Evolutionary conservation across 2,113 vertebrate species (phyloP).

Genomic region (Phalacrocorax brasilianus): DNA sequence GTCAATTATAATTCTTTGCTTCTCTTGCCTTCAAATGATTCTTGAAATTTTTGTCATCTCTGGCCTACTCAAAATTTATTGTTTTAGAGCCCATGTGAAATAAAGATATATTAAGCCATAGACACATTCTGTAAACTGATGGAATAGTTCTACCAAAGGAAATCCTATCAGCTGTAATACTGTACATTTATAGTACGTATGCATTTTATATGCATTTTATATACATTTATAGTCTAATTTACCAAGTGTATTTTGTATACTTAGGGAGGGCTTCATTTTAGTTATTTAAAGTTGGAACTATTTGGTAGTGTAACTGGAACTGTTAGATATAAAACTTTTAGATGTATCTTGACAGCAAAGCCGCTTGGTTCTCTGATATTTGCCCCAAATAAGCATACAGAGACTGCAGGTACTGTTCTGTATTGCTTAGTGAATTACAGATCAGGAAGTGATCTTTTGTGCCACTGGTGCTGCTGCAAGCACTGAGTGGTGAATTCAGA

Average conservation of each 20-base stretch:
- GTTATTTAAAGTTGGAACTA: not conserved
- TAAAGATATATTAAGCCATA: not conserved
- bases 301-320: not conserved
- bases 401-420: slow-evolving; percentile 9
- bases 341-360: not conserved
- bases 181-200: not conserved
- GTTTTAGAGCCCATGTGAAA: not conserved
- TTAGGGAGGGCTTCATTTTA: not conserved
- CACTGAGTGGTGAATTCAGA: not conserved
- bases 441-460: slow-evolving; percentile 44
- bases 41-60: not conserved
- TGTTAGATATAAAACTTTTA: not conserved
- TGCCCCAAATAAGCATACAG: slow-evolving; percentile 29
- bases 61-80: not conserved
- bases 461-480: not conserved
- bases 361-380: slow-evolving; percentile 43
- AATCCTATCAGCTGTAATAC: not conserved
- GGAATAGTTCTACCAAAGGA: not conserved
- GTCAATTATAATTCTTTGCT: not conserved
- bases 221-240: not conserved
- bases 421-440: slow-evolving; percentile 34
- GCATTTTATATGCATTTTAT: too few relatives aligned
- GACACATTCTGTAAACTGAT: not conserved
- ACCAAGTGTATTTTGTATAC: not conserved
- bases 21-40: not conserved